These are phyloP conservation scores for Heliconius himera DNA, from an alignment of 1,140 invertebrate species.

Conservation along the genomic window DNA sequence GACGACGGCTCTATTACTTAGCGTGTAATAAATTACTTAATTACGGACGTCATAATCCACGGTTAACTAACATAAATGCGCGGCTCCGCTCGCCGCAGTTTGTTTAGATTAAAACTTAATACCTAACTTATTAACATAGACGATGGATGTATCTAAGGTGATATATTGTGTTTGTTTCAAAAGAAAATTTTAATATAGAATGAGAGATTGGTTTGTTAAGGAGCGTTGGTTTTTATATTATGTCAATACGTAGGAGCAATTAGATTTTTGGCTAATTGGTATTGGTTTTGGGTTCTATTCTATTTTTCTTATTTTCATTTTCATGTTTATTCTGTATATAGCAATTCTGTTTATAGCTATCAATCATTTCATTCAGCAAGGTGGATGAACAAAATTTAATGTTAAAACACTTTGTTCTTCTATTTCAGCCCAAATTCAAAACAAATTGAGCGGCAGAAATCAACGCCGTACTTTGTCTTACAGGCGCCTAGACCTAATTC, in stretches of 20 bases:
- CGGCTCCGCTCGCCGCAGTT: conserved; percentile 60
- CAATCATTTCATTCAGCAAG: no score
- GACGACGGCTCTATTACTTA: conserved; percentile 40
- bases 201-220: not conserved
- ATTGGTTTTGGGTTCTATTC: not conserved
- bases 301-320: no score
- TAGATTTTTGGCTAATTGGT: not conserved
- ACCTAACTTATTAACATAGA: conserved; percentile 55
- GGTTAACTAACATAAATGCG: conserved; percentile 79
- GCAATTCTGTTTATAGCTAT: no score
- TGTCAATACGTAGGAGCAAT: not conserved
- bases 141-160: conserved; percentile 18
- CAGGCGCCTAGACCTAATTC: no score
- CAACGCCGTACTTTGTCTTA: no score
- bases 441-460: no score
- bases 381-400: no score
- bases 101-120: conserved; percentile 80
- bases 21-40: conserved; percentile 71
- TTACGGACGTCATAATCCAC: conserved; percentile 72
- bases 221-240: not conserved
- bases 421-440: no score
- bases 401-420: no score
- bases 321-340: no score
- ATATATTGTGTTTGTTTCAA: conserved; percentile 4
- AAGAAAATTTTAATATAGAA: not conserved